Percentiles rank a stretch among this genome's conserved stretches.
These are phyloP conservation scores for Gasterosteus aculeatus DNA, from an alignment of 2,113 vertebrate species.

Conservation along the genomic window DNA sequence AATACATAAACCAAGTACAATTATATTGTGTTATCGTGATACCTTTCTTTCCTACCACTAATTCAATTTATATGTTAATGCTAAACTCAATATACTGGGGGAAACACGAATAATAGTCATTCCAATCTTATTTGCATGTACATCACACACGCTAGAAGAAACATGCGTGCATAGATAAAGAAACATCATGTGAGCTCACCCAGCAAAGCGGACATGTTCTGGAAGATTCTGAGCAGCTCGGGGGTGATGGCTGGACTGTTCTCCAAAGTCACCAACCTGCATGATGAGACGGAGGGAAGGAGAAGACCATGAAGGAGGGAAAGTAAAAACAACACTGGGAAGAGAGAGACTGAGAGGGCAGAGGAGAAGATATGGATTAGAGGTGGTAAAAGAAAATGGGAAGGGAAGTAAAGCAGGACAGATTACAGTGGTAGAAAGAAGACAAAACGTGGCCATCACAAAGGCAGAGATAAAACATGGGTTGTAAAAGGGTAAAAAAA, in stretches of 20 bases:
- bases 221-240: constrained; percentile 94
- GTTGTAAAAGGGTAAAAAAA: background rate
- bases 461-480: constrained; percentile 7
- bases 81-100: constrained; percentile 3
- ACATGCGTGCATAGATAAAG: constrained; percentile 5
- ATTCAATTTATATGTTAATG: constrained; percentile 36
- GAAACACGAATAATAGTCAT: background rate
- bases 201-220: constrained; percentile 95
- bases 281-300: constrained; percentile 13
- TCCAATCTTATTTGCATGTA: constrained; percentile 3
- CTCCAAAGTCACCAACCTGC: constrained; percentile 96
- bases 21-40: constrained; percentile 18
- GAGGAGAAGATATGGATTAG: background rate
- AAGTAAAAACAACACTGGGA: constrained; percentile 16
- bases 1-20: constrained; percentile 4
- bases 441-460: constrained; percentile 4
- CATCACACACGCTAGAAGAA: background rate
- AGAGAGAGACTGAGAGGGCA: background rate
- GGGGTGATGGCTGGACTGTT: constrained; percentile 91
- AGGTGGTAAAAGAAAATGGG: constrained; percentile 6
- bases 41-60: background rate
- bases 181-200: constrained; percentile 81
- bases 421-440: constrained; percentile 24
- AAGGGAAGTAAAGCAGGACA: background rate
- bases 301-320: background rate